phyloP scores from a whole-genome alignment of 1,140 invertebrate species.

The Diachasmimorpha longicaudata region DNA sequence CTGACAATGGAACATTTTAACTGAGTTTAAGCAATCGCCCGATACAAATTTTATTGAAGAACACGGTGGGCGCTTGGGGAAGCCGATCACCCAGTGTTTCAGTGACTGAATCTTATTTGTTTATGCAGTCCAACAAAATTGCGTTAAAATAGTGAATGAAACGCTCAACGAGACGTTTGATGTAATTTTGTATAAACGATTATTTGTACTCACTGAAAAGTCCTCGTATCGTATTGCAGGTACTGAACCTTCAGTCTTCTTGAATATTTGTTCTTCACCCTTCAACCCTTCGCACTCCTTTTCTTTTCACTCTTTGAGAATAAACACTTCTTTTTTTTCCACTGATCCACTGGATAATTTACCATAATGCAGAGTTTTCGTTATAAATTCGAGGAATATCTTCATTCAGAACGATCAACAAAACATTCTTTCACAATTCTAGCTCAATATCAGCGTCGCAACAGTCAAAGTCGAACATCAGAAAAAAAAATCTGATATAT shows the following conservation, averaged over 20 bases:
- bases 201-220: constrained; percentile 30
- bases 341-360: not conserved
- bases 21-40: no score
- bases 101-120: no score
- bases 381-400: no score
- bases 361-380: not conserved
- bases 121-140: not conserved
- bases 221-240: constrained; percentile 38
- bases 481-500: not conserved
- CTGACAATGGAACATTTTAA: not conserved
- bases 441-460: not conserved
- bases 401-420: not conserved
- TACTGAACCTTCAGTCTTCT: constrained; percentile 23
- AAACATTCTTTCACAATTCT: not conserved
- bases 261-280: constrained; percentile 17
- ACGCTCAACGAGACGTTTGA: not conserved
- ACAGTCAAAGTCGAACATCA: not conserved
- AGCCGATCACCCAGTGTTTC: no score
- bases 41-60: no score
- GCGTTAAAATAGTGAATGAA: not conserved
- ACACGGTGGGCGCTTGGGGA: no score
- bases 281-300: not conserved
- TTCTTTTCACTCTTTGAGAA: not conserved
- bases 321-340: not conserved
- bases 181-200: not conserved